A percentile compares a stretch with the other conserved stretches of the same genome.
These are phyloP conservation scores for Cromileptes altivelis DNA, from an alignment of 2,113 vertebrate genomes.

Conservation along the genomic window DNA sequence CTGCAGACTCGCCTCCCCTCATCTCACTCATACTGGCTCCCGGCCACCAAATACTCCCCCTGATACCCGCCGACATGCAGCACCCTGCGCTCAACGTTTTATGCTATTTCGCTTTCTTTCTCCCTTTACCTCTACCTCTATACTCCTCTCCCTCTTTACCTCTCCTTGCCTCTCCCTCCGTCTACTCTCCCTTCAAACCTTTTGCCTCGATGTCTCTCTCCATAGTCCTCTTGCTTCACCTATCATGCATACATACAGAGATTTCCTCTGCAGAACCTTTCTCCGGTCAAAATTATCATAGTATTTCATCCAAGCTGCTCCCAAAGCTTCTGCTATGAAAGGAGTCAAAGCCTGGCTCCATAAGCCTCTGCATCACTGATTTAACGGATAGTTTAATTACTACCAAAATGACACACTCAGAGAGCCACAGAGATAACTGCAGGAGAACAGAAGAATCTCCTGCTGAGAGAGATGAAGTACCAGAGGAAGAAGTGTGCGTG, in stretches of 20 bases:
- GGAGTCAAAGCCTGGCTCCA: background rate
- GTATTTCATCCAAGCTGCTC: conserved; percentile 38
- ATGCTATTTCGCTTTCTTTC: conserved; percentile 50
- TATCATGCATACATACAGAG: conserved; percentile 14
- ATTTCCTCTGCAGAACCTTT: conserved; percentile 31
- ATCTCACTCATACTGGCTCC: conserved; percentile 80
- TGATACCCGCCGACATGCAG: conserved; percentile 72
- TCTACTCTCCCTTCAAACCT: conserved; percentile 8
- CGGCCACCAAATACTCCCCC: conserved; percentile 80
- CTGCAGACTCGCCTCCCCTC: conserved; percentile 81
- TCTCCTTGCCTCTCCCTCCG: conserved; percentile 16
- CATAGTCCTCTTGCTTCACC: background rate
- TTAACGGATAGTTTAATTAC: conserved; percentile 67
- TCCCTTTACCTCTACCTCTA: conserved; percentile 27
- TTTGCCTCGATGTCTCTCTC: conserved; percentile 20
- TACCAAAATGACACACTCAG: conserved; percentile 36
- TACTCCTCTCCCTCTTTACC: conserved; percentile 24
- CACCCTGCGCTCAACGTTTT: conserved; percentile 60
- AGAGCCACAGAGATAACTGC: conserved; percentile 39
- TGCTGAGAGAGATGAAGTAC: conserved; percentile 35
- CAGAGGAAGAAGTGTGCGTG: background rate
- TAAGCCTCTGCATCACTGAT: conserved; percentile 34
- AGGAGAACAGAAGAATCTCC: conserved; percentile 40
- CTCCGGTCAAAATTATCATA: conserved; percentile 3
- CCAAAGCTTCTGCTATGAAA: conserved; percentile 28